Evolutionary conservation across 1,140 invertebrate species (phyloP).

Genomic region (Drosophila navojoa): DNA sequence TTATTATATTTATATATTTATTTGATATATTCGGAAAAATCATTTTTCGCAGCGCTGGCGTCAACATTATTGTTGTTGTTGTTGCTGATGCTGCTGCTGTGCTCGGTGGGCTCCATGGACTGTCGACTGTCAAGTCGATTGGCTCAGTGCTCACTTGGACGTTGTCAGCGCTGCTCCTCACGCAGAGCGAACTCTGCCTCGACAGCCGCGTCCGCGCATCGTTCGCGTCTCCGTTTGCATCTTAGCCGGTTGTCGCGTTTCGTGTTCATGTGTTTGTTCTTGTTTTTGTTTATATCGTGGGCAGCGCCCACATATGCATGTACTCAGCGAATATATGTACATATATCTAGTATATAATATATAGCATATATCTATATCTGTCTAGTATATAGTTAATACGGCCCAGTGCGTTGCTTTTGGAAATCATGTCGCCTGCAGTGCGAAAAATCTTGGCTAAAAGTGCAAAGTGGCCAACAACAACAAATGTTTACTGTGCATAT

Average conservation of each 20-base stretch:
- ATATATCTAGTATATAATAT: background rate
- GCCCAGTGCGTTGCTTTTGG: constrained; percentile 72
- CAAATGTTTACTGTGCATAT: constrained; percentile 1
- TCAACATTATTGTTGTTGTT: constrained; percentile 6
- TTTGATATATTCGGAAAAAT: constrained; percentile 74
- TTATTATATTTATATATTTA: constrained; percentile 63
- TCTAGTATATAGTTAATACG: constrained; percentile 44
- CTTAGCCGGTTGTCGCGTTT: constrained; percentile 37
- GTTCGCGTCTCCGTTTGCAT: constrained; percentile 21
- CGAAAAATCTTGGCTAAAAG: constrained; percentile 57
- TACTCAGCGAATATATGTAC: background rate
- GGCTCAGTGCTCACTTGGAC: constrained; percentile 69
- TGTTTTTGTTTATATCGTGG: constrained; percentile 16
- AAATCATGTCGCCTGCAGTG: constrained; percentile 76
- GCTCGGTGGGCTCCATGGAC: constrained; percentile 65
- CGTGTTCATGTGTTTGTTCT: background rate
- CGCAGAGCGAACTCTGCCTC: constrained; percentile 8
- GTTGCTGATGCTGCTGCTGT: constrained; percentile 1
- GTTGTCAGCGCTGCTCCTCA: constrained; percentile 58
- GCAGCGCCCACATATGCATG: constrained; percentile 27
- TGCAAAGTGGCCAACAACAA: constrained; percentile 32
- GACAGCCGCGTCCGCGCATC: background rate
- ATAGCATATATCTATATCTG: constrained; percentile 13
- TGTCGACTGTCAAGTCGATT: constrained; percentile 68
- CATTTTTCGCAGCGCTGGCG: constrained; percentile 52